These are phyloP conservation scores for Ophonus ardosiacus DNA, from an alignment of 2,888 invertebrate genomes.

Conservation along the genomic window DNA sequence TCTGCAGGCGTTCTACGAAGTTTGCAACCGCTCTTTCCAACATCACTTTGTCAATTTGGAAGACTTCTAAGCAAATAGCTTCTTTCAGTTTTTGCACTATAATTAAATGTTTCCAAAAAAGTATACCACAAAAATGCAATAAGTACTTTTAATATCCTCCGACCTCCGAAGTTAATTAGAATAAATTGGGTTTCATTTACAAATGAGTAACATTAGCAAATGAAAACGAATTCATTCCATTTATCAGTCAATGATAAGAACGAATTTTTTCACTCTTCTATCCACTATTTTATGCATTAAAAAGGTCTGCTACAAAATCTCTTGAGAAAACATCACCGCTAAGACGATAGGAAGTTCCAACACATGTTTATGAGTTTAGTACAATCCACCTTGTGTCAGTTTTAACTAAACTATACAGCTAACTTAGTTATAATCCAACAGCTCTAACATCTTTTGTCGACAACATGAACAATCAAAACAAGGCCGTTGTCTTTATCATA, in stretches of 20 bases:
- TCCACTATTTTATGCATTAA: background rate
- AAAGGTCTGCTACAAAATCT: background rate
- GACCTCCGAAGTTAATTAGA: background rate
- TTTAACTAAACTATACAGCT: conserved; percentile 47
- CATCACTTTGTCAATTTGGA: too few relatives aligned
- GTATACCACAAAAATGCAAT: background rate
- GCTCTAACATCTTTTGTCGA: conserved; percentile 48
- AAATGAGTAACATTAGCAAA: background rate
- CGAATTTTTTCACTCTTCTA: background rate
- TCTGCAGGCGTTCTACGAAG: too few relatives aligned
- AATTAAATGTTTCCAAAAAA: background rate
- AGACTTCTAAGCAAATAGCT: too few relatives aligned
- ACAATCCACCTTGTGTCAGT: conserved; percentile 43
- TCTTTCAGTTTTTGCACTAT: too few relatives aligned
- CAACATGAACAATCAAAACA: conserved; percentile 52
- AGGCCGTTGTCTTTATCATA: conserved; percentile 41
- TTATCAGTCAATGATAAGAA: background rate
- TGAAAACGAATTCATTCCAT: background rate
- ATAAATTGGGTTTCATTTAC: background rate
- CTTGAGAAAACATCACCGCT: background rate
- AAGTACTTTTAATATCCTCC: background rate
- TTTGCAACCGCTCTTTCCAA: too few relatives aligned
- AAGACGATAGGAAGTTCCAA: conserved; percentile 27
- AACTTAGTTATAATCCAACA: conserved; percentile 51
- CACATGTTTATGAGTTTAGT: conserved; percentile 53